Conservation (phyloP, 2,113 vertebrate genomes). For the Nyctibius bracteatus region DNA sequence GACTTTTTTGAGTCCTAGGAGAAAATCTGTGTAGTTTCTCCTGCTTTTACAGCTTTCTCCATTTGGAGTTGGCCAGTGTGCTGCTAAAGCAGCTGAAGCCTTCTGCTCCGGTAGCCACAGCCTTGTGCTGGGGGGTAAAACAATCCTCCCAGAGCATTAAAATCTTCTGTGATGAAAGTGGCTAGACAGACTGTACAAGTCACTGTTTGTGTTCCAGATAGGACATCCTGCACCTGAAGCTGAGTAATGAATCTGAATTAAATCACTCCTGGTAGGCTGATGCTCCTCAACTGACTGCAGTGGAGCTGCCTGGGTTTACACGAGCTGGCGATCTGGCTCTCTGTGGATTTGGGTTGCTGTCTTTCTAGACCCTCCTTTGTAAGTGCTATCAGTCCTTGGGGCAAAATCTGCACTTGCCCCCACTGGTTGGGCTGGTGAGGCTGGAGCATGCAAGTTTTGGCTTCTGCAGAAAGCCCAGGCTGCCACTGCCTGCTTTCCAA, state of each 20-base stretch:
- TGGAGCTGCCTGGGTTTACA: accelerated
- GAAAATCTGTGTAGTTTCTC: not conserved
- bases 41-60: not conserved
- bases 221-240: not conserved
- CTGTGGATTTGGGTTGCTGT: not conserved
- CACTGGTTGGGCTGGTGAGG: not conserved
- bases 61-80: not conserved
- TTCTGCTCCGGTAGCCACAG: not conserved
- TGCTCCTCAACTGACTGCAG: not conserved
- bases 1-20: not conserved
- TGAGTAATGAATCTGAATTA: not conserved
- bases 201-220: not conserved
- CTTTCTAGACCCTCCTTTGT: not conserved
- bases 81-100: not conserved
- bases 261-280: not conserved
- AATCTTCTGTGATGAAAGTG: not conserved
- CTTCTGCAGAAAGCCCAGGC: not conserved
- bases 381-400: not conserved
- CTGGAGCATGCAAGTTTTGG: not conserved
- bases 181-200: not conserved
- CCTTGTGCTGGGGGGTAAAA: not conserved
- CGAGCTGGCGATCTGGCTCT: accelerated
- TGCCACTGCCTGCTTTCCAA: not conserved
- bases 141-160: not conserved
- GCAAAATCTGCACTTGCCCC: not conserved